Evolutionary conservation across 2,113 vertebrate genomes (phyloP).

Genomic region (Sclerurus mexicanus): DNA sequence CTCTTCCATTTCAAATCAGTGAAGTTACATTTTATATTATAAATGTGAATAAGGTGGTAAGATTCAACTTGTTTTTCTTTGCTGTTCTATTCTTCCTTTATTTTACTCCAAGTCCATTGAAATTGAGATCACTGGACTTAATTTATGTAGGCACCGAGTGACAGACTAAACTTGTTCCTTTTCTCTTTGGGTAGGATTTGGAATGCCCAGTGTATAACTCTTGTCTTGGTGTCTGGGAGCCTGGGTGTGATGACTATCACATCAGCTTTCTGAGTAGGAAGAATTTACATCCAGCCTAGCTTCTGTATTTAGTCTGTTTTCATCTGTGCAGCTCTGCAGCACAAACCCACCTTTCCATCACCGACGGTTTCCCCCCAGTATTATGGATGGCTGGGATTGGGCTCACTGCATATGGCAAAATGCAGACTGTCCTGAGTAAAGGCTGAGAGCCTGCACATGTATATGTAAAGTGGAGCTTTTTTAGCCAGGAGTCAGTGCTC

Average conservation of each 20-base stretch:
- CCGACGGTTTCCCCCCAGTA: rapidly evolving
- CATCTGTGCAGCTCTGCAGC: neutral
- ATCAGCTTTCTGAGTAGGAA: neutral
- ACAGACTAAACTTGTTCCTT: neutral
- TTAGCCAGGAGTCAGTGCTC: neutral
- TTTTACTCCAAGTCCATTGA: neutral
- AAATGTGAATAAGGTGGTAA: neutral
- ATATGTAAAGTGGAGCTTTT: rapidly evolving
- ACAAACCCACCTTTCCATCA: neutral
- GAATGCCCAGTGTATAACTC: neutral
- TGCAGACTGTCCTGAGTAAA: neutral
- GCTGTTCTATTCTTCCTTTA: neutral
- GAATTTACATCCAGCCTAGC: neutral
- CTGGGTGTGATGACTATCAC: neutral
- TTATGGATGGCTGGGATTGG: neutral
- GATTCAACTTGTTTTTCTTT: neutral
- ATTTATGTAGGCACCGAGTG: neutral
- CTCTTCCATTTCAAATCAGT: neutral
- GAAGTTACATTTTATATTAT: neutral
- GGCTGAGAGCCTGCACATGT: neutral
- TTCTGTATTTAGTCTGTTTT: neutral
- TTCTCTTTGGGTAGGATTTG: neutral
- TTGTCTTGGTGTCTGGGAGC: neutral
- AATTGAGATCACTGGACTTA: neutral
- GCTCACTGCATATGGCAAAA: neutral